Conservation (phyloP, 2,797 vertebrate species). For the Amazona ochrocephala region DNA sequence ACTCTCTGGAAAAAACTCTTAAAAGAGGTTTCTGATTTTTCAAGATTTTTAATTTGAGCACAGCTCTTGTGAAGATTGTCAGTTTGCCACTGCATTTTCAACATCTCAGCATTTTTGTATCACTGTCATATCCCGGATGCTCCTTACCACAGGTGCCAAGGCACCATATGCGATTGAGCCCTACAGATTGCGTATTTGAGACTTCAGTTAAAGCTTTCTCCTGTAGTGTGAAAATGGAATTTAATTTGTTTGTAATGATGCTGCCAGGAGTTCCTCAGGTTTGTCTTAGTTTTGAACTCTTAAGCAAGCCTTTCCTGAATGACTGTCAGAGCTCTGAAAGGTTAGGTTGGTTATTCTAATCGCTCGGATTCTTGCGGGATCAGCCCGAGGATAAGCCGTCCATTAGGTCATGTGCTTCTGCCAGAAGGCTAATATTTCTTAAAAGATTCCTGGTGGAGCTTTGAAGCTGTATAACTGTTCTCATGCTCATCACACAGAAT, state of each 20-base stretch:
- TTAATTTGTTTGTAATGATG: neutral
- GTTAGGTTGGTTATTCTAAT: neutral
- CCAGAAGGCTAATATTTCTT: constrained; percentile 22
- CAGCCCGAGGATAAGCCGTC: neutral
- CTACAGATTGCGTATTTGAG: neutral
- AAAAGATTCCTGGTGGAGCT: neutral
- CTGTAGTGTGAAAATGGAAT: neutral
- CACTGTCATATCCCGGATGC: neutral
- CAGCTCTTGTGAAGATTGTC: neutral
- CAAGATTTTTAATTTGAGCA: neutral
- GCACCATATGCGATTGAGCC: neutral
- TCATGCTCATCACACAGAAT: neutral
- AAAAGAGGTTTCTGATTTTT: neutral
- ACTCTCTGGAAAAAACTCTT: neutral
- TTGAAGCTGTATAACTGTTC: neutral
- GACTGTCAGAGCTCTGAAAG: neutral
- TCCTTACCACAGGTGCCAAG: neutral
- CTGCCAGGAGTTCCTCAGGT: neutral
- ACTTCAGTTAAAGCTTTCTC: neutral
- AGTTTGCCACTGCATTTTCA: neutral
- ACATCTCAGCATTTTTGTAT: neutral
- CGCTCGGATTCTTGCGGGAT: neutral
- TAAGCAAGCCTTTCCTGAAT: neutral
- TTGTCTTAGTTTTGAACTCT: neutral
- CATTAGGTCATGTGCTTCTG: neutral